Evolutionary conservation across 2,888 invertebrate species (phyloP).

Genomic region (Pogonocherus hispidulus): DNA sequence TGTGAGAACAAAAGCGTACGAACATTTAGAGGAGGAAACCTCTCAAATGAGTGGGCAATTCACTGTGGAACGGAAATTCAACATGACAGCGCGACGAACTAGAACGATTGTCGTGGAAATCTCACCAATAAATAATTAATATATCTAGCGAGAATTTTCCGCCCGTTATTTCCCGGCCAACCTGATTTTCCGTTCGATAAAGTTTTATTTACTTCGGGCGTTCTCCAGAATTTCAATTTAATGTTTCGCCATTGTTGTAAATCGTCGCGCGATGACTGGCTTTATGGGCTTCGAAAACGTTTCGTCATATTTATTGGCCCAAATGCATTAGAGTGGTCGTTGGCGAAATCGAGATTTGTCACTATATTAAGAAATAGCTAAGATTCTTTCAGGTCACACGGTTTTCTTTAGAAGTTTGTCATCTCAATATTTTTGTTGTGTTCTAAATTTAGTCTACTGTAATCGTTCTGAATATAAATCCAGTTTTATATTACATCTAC

Average conservation of each 20-base stretch:
- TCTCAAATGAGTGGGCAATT: neutral
- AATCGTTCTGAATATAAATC: neutral
- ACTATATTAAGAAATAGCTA: neutral
- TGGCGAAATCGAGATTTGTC: neutral
- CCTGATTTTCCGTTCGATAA: constrained; percentile 33
- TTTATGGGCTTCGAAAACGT: constrained; percentile 27
- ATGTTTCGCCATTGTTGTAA: constrained; percentile 19
- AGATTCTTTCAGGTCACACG: too few relatives aligned
- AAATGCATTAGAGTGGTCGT: neutral
- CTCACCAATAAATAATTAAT: constrained; percentile 10
- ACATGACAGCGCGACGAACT: neutral
- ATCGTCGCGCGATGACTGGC: constrained; percentile 8
- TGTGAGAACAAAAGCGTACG: too few relatives aligned
- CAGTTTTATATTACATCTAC: too few relatives aligned
- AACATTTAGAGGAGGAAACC: neutral
- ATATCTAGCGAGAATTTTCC: constrained; percentile 16
- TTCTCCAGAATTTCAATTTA: constrained; percentile 25
- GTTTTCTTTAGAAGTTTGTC: neutral
- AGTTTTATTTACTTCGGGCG: constrained; percentile 28
- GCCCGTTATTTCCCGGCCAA: neutral
- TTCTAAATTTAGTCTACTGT: neutral
- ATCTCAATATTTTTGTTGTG: neutral
- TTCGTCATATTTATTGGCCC: constrained; percentile 21
- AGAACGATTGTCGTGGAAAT: neutral
- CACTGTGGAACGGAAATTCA: neutral